These are phyloP conservation scores for Nipponia nippon DNA, from an alignment of 2,113 vertebrate species.

Conservation along the genomic window DNA sequence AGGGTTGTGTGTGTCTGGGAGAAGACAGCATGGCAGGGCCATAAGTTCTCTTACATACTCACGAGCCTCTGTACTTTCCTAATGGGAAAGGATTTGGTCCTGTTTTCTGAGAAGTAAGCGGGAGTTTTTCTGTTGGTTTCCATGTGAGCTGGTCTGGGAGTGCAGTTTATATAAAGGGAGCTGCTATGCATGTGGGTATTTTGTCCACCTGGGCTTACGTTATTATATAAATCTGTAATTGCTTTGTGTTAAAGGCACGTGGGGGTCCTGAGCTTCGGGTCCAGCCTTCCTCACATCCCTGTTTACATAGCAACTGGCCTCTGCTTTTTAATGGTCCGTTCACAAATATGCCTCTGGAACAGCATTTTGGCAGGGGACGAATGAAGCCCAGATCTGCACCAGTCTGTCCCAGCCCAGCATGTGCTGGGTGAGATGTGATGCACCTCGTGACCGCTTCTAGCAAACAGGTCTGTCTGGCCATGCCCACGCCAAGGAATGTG, in stretches of 20 bases:
- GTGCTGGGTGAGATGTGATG: neutral
- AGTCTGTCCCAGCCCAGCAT: neutral
- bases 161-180: neutral
- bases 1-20: neutral
- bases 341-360: rapidly evolving
- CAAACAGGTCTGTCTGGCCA: neutral
- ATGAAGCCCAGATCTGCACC: neutral
- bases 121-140: neutral
- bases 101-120: neutral
- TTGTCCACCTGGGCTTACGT: neutral
- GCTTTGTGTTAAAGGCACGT: neutral
- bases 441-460: neutral
- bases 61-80: neutral
- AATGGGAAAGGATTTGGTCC: neutral
- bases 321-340: neutral
- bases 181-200: neutral
- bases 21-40: neutral
- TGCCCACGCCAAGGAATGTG: neutral
- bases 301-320: neutral
- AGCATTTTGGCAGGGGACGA: neutral
- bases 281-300: neutral
- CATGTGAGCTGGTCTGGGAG: neutral
- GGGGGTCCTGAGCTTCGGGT: rapidly evolving
- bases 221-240: neutral
- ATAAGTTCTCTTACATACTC: rapidly evolving